Base-by-base conservation (phyloP, 2,888 invertebrate genomes). In the Drosophila greeni region DNA sequence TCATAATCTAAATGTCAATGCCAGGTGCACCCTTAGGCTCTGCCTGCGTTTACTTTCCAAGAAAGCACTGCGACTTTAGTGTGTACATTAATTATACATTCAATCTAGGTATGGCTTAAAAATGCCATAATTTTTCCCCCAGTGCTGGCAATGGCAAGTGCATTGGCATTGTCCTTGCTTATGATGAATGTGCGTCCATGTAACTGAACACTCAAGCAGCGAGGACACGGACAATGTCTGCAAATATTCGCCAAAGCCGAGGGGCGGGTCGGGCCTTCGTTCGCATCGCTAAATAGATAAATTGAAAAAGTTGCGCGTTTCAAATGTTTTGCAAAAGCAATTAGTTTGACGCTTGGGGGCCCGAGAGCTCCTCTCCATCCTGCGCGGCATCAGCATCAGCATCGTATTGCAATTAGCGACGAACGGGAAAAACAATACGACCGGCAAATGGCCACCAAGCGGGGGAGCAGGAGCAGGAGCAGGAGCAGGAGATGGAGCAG, bases 391-490 rank as follows among this genome's bases (percentile, higher is more conserved):
- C 68, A 62, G 71, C 73, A 82, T 77, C 68, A 70, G 83, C 80
- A 77, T 81, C 83, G 80, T 72, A 78, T 81, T 77, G 81, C 81
- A 82, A 81, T 81, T 81, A 81, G 77, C 78, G 80, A 64, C 61
- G 26, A 7, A 26, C 26, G 43, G 66, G 66, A 66, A 72, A 74
- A 76, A 82, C 75, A 79, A 79, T 72, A 75, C 73, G 39, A 66
- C 62, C 64, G 47, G 59, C 70, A 74, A 79, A 76, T 69, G 74
- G 70, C 20, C 66, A 61, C 37, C 65, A 40, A 56, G 39, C 33
- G 31, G 43, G 16, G 42, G n/a, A 24, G 40, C 23, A n/a, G 42
- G 11, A 43, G 24, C n/a, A n/a, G n/a, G 14, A n/a, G 36, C n/a
- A 1, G 9, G 16, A 40, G 29, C 18, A 18, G 29, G 18, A 45